phyloP scores from a whole-genome alignment of 2,113 vertebrate genomes.

The Rissa tridactyla region DNA sequence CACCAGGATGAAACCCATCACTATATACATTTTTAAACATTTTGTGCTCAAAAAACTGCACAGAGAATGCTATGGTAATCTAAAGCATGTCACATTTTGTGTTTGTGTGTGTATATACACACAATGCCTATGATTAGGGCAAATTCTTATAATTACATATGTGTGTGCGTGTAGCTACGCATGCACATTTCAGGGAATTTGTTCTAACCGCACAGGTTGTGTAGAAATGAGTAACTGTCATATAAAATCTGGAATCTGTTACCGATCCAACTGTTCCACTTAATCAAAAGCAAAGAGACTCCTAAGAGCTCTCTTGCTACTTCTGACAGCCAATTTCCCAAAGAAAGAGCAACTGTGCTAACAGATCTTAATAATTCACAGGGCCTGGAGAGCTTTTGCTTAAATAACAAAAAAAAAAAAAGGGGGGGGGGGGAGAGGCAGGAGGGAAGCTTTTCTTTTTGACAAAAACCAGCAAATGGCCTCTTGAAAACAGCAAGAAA shows the following conservation, averaged over 20 bases:
- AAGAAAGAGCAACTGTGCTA: constrained; percentile 71
- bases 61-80: not conserved
- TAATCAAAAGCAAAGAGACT: constrained; percentile 67
- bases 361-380: constrained; percentile 74
- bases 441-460: constrained; percentile 49
- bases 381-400: constrained; percentile 46
- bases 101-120: not conserved
- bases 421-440: not conserved
- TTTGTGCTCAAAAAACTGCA: not conserved
- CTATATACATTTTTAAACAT: not conserved
- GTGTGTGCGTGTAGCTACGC: not conserved
- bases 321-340: constrained; percentile 68
- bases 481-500: constrained; percentile 69
- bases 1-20: not conserved
- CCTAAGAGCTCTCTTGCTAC: constrained; percentile 54
- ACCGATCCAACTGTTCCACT: constrained; percentile 64
- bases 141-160: not conserved
- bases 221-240: constrained; percentile 30
- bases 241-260: constrained; percentile 63
- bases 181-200: not conserved
- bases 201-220: not conserved
- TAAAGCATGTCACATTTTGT: not conserved
- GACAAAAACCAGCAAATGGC: constrained; percentile 71
- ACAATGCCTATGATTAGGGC: not conserved
- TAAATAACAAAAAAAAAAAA: constrained; percentile 4